Conservation (phyloP, 2,888 invertebrate species). For the Lasioglossum villosulum region DNA sequence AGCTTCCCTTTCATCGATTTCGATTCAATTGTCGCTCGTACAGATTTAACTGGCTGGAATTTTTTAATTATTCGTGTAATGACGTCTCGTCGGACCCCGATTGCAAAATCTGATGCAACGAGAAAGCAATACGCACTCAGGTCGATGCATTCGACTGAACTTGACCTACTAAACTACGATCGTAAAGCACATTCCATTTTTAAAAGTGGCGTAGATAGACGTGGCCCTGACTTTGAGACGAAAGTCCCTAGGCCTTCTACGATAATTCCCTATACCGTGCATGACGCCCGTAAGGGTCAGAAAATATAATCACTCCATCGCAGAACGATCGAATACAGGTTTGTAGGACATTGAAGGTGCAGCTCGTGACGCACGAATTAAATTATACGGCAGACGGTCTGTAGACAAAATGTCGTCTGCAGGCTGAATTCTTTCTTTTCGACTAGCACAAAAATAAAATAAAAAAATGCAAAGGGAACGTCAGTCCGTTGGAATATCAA, state of each 20-base stretch:
- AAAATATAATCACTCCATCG: background rate
- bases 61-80: background rate
- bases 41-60: background rate
- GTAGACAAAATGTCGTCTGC: background rate
- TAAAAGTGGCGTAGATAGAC: background rate
- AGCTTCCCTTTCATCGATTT: background rate
- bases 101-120: background rate
- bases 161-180: constrained; percentile 7
- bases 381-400: background rate
- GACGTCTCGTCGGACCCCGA: background rate
- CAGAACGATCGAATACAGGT: background rate
- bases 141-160: constrained; percentile 18
- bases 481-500: too few relatives aligned
- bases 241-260: constrained; percentile 34
- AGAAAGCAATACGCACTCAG: background rate
- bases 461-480: background rate
- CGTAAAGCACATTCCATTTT: background rate
- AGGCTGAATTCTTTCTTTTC: background rate
- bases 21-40: background rate
- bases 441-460: background rate
- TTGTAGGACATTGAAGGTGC: background rate
- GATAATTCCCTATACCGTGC: background rate
- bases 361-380: background rate
- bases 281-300: background rate
- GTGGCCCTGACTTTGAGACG: background rate